Conservation (phyloP, 2,113 vertebrate species). For the Phoxinus phoxinus region DNA sequence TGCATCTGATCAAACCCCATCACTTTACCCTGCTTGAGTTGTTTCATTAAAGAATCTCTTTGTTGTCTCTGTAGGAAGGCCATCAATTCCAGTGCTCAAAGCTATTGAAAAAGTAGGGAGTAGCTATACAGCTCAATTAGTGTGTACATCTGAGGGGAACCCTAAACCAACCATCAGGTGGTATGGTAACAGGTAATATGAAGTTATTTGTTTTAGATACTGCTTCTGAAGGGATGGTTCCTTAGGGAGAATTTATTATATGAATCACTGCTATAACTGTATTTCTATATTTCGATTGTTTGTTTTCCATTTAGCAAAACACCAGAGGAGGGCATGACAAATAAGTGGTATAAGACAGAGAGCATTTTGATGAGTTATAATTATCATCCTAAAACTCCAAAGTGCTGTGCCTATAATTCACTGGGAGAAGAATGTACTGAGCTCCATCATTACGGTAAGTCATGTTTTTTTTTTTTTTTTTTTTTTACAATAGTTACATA, state of each 20-base stretch:
- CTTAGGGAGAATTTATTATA: neutral
- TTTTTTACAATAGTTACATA: neutral
- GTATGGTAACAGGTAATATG: conserved; percentile 56
- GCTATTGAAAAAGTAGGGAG: fast-evolving
- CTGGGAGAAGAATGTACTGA: conserved; percentile 69
- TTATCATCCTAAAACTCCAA: fast-evolving
- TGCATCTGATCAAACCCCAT: neutral
- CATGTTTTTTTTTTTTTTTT: neutral
- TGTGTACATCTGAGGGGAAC: conserved; percentile 79
- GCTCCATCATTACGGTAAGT: conserved; percentile 72
- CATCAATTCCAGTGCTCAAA: conserved; percentile 67
- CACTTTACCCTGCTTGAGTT: neutral
- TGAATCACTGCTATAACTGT: neutral
- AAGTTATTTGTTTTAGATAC: neutral
- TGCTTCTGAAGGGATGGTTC: neutral
- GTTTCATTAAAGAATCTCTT: neutral
- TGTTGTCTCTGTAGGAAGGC: conserved; percentile 58
- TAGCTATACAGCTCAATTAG: fast-evolving
- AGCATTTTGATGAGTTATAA: fast-evolving
- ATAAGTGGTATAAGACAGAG: fast-evolving
- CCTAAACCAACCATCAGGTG: conserved; percentile 78
- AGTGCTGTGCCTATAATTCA: conserved; percentile 73
- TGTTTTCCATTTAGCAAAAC: neutral
- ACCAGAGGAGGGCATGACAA: fast-evolving
- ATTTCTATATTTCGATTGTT: neutral